These are phyloP conservation scores for Arizona elegans DNA, from an alignment of 2,113 vertebrate species.

Conservation along the genomic window DNA sequence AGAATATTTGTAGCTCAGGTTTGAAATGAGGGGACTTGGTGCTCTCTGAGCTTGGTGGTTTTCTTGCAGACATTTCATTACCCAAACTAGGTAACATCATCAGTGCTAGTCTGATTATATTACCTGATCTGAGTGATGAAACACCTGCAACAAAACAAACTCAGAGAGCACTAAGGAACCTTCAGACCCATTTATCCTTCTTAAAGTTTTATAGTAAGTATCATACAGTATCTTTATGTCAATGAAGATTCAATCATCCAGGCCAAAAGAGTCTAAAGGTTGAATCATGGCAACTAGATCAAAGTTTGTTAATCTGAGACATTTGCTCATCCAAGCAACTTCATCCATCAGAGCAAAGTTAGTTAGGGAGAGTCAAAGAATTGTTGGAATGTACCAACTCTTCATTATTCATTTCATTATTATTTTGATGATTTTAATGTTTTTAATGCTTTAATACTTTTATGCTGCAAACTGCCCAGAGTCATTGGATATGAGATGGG, in stretches of 20 bases:
- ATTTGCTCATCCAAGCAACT: neutral
- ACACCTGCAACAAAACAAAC: neutral
- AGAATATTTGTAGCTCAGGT: neutral
- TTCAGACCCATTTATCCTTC: neutral
- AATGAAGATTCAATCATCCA: neutral
- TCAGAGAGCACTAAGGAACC: neutral
- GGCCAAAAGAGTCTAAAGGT: neutral
- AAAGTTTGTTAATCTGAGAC: neutral
- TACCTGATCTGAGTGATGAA: neutral
- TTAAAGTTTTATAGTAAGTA: neutral
- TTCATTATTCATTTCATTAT: neutral
- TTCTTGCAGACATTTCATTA: neutral
- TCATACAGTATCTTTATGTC: neutral
- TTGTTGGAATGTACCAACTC: neutral
- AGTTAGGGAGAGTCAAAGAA: neutral
- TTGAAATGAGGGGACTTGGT: neutral
- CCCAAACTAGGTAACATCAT: neutral
- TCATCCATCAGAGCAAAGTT: neutral
- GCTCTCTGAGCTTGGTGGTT: neutral
- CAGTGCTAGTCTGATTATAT: neutral
- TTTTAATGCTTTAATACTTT: neutral
- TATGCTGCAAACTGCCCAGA: neutral
- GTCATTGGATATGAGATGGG: neutral
- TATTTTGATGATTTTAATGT: neutral
- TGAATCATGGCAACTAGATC: neutral